Evolutionary conservation across 2,113 vertebrate genomes (phyloP), one percentile per base, ranked within the genome.

Genomic region (Neolamprologus brichardi): DNA sequence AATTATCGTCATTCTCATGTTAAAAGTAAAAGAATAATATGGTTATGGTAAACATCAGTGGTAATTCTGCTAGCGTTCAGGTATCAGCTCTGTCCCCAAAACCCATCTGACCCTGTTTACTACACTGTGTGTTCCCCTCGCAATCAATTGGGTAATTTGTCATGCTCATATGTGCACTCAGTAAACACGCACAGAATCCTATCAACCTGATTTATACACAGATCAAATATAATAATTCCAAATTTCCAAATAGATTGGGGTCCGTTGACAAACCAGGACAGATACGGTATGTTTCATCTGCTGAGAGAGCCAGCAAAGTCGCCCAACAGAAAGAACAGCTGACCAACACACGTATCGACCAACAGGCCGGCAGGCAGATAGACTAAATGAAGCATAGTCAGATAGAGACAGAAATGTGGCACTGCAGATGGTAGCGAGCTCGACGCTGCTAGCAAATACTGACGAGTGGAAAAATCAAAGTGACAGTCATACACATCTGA

Each of bases 391-490:
- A 46, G 49, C 58, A 58, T 44, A n/a, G 56, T 54, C 8, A 5
- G 84, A 49, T 81, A 81, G 79, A 88, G 84, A 60, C 54, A 87
- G 86, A 84, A 28, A 84, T 80, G 83, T 85, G 87, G 79, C 83
- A 25, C 78, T 28, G 54, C 58, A 86, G 86, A 89, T 78, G 82
- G 56, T 67, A 53, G 52, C 30, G 6, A 81, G 83, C 51, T 46
- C 56, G 70, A 90, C 37, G 90, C 90, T 79, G 81, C 77, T 25
- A 84, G 84, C 91, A 72, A 88, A 86, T 84, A 92, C 88, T 64
- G 90, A 94, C 32, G 85, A 93, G 89, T 91, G 94, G 94, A 96
- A 94, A 96, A 95, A 95, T 95, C 94, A 95, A 95, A 94, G 89
- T 15, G 86, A 89, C 91, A 89, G 91, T 92, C 91, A 87, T 89